Evolutionary conservation across 2,113 vertebrate species (phyloP).

Genomic region (Hydrochoerus hydrochaeris): DNA sequence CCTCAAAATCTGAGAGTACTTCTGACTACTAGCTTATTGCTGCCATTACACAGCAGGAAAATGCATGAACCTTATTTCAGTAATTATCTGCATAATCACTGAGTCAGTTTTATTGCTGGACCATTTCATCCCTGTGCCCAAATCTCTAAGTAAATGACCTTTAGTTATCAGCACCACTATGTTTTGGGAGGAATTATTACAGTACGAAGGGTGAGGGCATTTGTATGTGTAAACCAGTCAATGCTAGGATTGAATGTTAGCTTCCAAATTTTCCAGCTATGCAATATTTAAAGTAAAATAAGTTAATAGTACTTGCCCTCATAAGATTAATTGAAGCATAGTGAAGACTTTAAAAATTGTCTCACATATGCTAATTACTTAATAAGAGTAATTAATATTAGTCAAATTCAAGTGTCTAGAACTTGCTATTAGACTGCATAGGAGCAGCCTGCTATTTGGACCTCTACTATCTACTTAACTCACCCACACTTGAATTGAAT

Average conservation of each 20-base stretch:
- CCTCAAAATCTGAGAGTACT: background rate
- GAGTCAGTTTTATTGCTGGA: conserved; percentile 2
- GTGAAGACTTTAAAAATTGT: conserved; percentile 5
- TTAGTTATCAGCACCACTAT: conserved; percentile 6
- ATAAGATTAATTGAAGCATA: conserved; percentile 43
- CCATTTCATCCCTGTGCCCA: background rate
- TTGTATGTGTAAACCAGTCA: background rate
- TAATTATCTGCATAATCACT: conserved; percentile 18
- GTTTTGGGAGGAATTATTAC: background rate
- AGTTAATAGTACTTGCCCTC: background rate
- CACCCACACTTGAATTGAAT: background rate
- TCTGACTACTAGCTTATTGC: background rate
- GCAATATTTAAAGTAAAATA: conserved; percentile 6
- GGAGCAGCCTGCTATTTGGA: background rate
- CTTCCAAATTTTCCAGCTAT: background rate
- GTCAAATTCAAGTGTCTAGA: background rate
- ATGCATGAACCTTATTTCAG: conserved; percentile 11
- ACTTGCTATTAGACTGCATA: background rate
- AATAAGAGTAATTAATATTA: background rate
- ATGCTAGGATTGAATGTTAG: background rate
- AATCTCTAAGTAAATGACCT: conserved; percentile 15
- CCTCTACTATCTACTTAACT: background rate
- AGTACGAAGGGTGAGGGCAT: background rate
- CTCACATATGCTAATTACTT: background rate
- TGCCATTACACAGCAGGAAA: background rate